Percentiles rank a stretch among this genome's conserved stretches.
Conservation (phyloP, 2,888 invertebrate genomes). For the Neoaliturus tenellus region DNA sequence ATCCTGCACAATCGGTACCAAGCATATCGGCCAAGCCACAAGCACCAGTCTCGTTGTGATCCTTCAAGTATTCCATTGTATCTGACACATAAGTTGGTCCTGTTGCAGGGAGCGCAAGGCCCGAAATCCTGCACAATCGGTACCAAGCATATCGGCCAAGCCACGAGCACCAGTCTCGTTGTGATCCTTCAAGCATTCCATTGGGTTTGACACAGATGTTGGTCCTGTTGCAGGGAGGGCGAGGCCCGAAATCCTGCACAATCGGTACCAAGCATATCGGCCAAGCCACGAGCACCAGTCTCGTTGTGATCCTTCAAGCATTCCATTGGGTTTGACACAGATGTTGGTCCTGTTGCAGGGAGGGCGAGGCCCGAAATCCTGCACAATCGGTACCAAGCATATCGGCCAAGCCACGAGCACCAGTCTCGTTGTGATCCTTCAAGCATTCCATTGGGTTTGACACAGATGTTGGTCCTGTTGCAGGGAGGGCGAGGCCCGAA, state of each 20-base stretch:
- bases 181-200: constrained; percentile 16
- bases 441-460: constrained; percentile 46
- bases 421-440: neutral
- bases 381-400: constrained; percentile 14
- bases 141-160: constrained; percentile 23
- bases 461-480: too few relatives aligned
- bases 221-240: constrained; percentile 32
- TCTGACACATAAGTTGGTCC: too few relatives aligned
- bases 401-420: neutral
- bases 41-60: neutral
- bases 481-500: constrained; percentile 24
- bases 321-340: too few relatives aligned
- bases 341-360: constrained; percentile 8
- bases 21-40: constrained; percentile 36
- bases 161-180: neutral
- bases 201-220: neutral
- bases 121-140: neutral
- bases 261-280: constrained; percentile 34
- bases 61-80: constrained; percentile 37
- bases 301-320: neutral
- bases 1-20: neutral
- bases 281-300: neutral
- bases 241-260: neutral
- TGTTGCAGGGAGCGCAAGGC: constrained; percentile 3
- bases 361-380: neutral